phyloP scores from a whole-genome alignment of 2,888 invertebrate genomes.

The Apoda limacodes region DNA sequence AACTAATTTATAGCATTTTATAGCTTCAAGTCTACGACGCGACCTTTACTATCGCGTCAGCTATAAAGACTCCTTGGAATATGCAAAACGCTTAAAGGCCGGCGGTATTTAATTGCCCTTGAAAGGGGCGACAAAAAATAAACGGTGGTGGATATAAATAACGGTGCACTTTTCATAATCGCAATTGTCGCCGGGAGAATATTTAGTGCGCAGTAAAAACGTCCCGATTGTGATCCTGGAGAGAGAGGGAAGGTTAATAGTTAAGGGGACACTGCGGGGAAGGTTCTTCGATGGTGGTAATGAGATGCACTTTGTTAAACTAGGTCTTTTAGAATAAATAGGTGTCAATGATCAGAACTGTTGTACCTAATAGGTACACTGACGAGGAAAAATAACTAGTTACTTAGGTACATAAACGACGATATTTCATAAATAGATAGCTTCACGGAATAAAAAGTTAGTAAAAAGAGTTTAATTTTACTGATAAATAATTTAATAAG shows the following conservation, averaged over 20 bases:
- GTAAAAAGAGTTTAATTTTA: too few relatives aligned
- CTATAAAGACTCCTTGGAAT: constrained; percentile 52
- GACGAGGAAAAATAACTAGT: too few relatives aligned
- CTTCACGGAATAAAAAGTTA: too few relatives aligned
- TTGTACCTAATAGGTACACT: too few relatives aligned
- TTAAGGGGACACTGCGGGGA: too few relatives aligned
- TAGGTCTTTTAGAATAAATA: too few relatives aligned
- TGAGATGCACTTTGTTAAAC: too few relatives aligned
- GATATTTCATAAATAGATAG: too few relatives aligned
- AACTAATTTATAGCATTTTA: constrained; percentile 4
- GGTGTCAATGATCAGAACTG: too few relatives aligned
- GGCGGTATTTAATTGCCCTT: constrained; percentile 69
- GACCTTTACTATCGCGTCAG: constrained; percentile 52
- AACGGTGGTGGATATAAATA: constrained; percentile 61
- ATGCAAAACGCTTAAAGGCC: constrained; percentile 65
- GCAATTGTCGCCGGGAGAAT: constrained; percentile 70
- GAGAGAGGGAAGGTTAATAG: constrained; percentile 39
- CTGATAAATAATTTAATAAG: too few relatives aligned
- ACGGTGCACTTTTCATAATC: constrained; percentile 70
- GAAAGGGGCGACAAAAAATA: constrained; percentile 69
- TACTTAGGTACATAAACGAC: too few relatives aligned
- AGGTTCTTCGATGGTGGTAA: too few relatives aligned
- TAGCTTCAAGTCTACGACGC: constrained; percentile 26
- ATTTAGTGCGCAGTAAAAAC: constrained; percentile 67
- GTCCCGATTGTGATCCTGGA: constrained; percentile 37